Evolutionary conservation across 2,113 vertebrate species (phyloP), one percentile per base, ranked within the genome.

Genomic region (Ctenomys sociabilis): DNA sequence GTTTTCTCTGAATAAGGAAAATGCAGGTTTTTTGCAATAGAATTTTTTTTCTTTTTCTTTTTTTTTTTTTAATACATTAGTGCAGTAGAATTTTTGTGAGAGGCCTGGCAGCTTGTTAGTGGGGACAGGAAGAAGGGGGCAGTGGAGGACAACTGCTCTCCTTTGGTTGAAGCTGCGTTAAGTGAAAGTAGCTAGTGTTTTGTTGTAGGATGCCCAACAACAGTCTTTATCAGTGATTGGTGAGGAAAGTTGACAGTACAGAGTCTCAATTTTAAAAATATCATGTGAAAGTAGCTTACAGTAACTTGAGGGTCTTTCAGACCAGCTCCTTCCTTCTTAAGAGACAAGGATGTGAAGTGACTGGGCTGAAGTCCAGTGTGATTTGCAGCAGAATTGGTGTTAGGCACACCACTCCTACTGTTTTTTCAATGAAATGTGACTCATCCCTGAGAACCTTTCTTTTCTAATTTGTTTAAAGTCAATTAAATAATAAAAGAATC

Each of bases 381-480:
- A 40, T 45, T 89, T 78, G n/a, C 43, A 75, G 35, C 19, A 45
- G 75, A 57, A 22, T 16, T 63, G 16, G 8, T 49, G 21, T 84
- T 85, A 45, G 59, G 28, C 61, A 52, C 78, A 64, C 59, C 12
- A 26, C 43, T 81, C 45, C 32, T 35, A 19, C 90, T 30, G 40
- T 64, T 52, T 89, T 80, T 90, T 85, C 49, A 28, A 59, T 45
- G 75, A 85, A 90, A 80, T 24, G 17, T 80, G 16, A 49, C 40
- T 82, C 85, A 14, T 28, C 14, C 3, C 54, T 52, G 28, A 8
- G n/a, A 63, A 57, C 2, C 40, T 59, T 85, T 82, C 17, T 45
- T 85, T 90, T 68, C 45, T 72, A 68, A 88, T 32, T 72, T 93
- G 90, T 64, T 96, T 73, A 49, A 87, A 84, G 43, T 19, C 75